Evolutionary conservation across 2,888 invertebrate species (phyloP).

Genomic region (Rotaria sp.): DNA sequence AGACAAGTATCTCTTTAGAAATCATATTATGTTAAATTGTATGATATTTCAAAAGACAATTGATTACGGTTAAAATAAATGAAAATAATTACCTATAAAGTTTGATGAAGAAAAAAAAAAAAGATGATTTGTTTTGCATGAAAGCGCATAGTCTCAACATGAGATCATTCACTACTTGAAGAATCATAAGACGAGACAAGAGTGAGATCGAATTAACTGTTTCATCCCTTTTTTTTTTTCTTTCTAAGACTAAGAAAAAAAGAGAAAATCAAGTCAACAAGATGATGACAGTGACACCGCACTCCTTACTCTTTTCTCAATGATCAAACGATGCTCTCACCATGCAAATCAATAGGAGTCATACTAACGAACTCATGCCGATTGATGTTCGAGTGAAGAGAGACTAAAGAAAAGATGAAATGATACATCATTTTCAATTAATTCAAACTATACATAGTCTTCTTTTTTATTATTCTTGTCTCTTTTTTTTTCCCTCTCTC

Average conservation of each 20-base stretch:
- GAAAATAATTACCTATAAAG: not conserved
- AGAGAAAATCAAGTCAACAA: slow-evolving; percentile 11
- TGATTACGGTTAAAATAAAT: not conserved
- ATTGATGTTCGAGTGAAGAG: not conserved
- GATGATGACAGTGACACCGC: slow-evolving; percentile 21
- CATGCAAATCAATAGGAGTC: not conserved
- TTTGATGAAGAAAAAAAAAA: not conserved
- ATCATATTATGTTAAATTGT: too few species aligned
- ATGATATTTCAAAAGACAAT: not conserved
- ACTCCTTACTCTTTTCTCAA: not conserved
- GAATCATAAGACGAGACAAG: slow-evolving; percentile 12
- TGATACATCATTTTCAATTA: slow-evolving; percentile 24
- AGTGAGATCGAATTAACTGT: slow-evolving; percentile 24
- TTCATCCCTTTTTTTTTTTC: slow-evolving; percentile 12
- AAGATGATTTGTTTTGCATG: not conserved
- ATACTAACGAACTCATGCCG: slow-evolving; percentile 16
- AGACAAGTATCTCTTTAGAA: too few species aligned
- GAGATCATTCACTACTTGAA: slow-evolving; percentile 14
- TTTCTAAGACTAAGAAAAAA: not conserved
- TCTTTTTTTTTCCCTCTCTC: too few species aligned
- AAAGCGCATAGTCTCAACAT: slow-evolving; percentile 11
- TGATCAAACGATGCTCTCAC: slow-evolving; percentile 20
- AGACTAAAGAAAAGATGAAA: not conserved
- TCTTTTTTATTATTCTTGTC: too few species aligned
- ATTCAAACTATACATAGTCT: not conserved